Base-by-base conservation (phyloP, 2,888 invertebrate species). In the Lepidonotus clava region DNA sequence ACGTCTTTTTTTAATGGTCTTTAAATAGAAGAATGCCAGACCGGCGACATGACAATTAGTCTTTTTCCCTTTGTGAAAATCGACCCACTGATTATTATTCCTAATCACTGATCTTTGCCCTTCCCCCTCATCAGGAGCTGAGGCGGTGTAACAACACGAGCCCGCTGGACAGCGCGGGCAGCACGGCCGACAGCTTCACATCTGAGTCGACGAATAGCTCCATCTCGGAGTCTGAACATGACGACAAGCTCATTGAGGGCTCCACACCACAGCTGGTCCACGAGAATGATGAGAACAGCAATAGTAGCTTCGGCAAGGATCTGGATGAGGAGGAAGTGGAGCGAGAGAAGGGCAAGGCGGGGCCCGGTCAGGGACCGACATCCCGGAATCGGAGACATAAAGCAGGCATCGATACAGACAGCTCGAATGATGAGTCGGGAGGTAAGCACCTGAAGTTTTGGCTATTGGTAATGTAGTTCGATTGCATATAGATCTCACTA, bases 91-190 rank as follows among this genome's bases (percentile, higher is more conserved):
- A n/a, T n/a, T n/a, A n/a, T n/a, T n/a, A n/a, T n/a, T n/a, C n/a
- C n/a, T n/a, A n/a, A n/a, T n/a, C n/a, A n/a, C n/a, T n/a, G n/a
- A n/a, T n/a, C n/a, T n/a, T n/a, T n/a, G n/a, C n/a, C n/a, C n/a
- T n/a, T n/a, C n/a, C n/a, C n/a, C n/a, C n/a, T n/a, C n/a, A n/a
- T n/a, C 88, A 93, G 93, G 94, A 94, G 85, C 40, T 93, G 87
- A 89, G 94, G 87, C 89, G 90, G 11, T 91, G 92, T 86, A 91
- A 92, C 86, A 92, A 93, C 86, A 91, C 91, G 88, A 95, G 95
- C 90, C 95, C 95, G 4, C 90, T 95, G 89, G 95, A 95, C 90
- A 95, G 95, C 90, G 94, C 94, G 24, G 95, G 95, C 40, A 95
- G 95, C 91, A 94, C 92, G 32, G 92, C 93, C 28, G 94, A 94